Base-by-base conservation (phyloP, 2,797 vertebrate genomes). In the Propithecus perrieri region DNA sequence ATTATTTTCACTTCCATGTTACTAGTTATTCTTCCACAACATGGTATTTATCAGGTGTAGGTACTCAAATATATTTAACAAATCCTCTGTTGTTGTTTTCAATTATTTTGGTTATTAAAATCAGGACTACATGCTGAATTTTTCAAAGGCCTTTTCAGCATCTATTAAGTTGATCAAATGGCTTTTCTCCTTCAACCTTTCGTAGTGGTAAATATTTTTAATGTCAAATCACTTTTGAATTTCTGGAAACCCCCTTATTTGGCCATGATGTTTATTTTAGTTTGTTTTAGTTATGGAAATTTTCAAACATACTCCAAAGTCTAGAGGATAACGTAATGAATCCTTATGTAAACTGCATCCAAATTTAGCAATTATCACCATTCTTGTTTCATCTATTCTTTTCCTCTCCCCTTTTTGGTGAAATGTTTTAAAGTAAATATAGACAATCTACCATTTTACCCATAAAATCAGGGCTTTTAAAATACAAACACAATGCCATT, bases 161-260 rank as follows among this genome's bases (percentile, higher is more conserved):
- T 81, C 41, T 76, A 30, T 65, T 65, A 94, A 75, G n/a, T 75
- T 84, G 3, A 74, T 85, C 41, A 85, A 91, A 41, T 94, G 38
- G 20, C 55, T 96, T 93, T 84, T 84, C 43, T 85, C 59, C 17
- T 71, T 97, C 85, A 93, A 88, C 38, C 18, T 93, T 87, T 76
- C 76, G n/a, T 67, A n/a, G 0, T 81, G 59, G 24, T 85, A 35
- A 88, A 72, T 72, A 95, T 85, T 76, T 96, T 67, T 93, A 78
- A 86, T 43, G 72, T 88, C n/a, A 94, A 94, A 57, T 80, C 30
- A 65, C 22, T 74, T 95, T 95, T 93, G 59, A 41, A 76, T 85
- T 97, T 96, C 57, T 93, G 59, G 72, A 84, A 93, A 81, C 3
- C 24, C 81, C 53, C 63, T 91, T 50, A 88, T 89, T 93, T 93